A percentile compares a stretch with the other conserved stretches of the same genome.
phyloP scores from a whole-genome alignment of 2,888 invertebrate genomes.

The Agrotis segetum region DNA sequence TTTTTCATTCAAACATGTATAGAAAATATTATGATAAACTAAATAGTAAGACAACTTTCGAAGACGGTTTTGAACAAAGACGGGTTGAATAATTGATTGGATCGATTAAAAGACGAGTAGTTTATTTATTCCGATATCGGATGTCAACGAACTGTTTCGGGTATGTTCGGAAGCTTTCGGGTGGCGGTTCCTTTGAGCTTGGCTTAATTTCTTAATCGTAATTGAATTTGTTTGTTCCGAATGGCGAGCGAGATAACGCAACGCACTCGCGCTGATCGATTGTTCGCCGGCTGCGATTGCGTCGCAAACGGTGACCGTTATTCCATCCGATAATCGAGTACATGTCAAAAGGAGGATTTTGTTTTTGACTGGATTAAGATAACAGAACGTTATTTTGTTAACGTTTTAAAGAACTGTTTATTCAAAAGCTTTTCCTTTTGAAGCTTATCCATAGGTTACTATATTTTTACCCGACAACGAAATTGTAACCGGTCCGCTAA shows the following conservation, averaged over 20 bases:
- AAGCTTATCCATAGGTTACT: no score
- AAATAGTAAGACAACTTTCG: constrained; percentile 52
- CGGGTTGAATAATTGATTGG: constrained; percentile 52
- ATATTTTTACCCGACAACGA: no score
- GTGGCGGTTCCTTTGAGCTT: constrained; percentile 84
- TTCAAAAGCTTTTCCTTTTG: no score
- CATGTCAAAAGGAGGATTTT: not conserved
- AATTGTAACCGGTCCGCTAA: no score
- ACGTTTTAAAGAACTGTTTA: not conserved
- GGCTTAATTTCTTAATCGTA: constrained; percentile 89
- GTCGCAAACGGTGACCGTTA: constrained; percentile 59
- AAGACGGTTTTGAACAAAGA: constrained; percentile 54
- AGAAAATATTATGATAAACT: constrained; percentile 45
- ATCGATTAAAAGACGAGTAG: constrained; percentile 58
- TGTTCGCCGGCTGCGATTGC: constrained; percentile 69
- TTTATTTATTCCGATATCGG: constrained; percentile 75
- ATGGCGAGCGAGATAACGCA: constrained; percentile 80
- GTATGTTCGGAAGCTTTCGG: constrained; percentile 74
- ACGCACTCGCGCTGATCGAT: constrained; percentile 78
- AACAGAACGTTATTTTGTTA: not conserved
- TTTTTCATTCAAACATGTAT: constrained; percentile 42
- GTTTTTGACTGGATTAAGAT: constrained; percentile 1
- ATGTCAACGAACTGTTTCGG: constrained; percentile 80
- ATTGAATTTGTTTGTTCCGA: constrained; percentile 89
- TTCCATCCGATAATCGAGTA: constrained; percentile 49